A percentile compares a stretch with the other conserved stretches of the same genome.
These are phyloP conservation scores for Sinocyclocheilus maitianheensis DNA, from an alignment of 2,113 vertebrate species.

Conservation along the genomic window DNA sequence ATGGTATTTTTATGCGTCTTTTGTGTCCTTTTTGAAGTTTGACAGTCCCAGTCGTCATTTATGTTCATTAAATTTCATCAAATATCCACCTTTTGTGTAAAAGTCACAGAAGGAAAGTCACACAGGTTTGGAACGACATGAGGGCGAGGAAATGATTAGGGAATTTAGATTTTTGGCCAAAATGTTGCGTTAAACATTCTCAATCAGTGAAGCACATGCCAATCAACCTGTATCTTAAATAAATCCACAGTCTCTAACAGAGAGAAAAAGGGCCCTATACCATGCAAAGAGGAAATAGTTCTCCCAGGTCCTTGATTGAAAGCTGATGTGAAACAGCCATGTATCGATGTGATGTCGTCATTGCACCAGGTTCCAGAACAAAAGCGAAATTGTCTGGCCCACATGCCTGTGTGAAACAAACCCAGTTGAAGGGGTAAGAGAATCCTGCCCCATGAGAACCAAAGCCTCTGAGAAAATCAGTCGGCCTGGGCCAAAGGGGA, in stretches of 20 bases:
- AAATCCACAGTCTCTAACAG: neutral
- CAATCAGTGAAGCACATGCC: neutral
- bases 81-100: neutral
- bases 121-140: neutral
- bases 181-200: neutral
- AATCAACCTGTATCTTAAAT: constrained; percentile 1
- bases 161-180: neutral
- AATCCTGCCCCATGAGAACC: constrained; percentile 42
- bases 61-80: neutral
- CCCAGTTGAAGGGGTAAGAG: constrained; percentile 34
- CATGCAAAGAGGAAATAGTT: constrained; percentile 52
- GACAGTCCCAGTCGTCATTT: neutral
- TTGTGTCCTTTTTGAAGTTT: neutral
- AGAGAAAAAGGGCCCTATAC: constrained; percentile 19
- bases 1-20: neutral
- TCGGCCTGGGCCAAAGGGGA: neutral
- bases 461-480: constrained; percentile 44
- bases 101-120: neutral
- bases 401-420: constrained; percentile 48
- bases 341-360: constrained; percentile 58
- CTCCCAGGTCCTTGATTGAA: constrained; percentile 54
- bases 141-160: neutral
- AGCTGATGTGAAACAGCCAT: constrained; percentile 55
- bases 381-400: constrained; percentile 52
- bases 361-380: constrained; percentile 51